Conservation (phyloP, 1,140 invertebrate genomes). For the Bombus soroeensis region DNA sequence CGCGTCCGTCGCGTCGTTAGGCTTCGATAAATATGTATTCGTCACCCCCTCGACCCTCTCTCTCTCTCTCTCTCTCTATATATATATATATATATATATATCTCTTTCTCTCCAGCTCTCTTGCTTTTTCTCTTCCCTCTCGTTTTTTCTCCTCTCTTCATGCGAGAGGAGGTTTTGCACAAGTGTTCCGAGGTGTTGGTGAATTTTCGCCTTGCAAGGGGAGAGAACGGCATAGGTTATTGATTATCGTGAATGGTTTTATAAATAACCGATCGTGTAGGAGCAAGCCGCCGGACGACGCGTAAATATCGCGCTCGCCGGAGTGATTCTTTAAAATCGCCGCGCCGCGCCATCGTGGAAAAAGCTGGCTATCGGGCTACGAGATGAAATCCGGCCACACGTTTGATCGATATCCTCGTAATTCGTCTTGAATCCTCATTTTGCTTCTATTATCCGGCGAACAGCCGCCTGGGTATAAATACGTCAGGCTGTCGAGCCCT, state of each 20-base stretch:
- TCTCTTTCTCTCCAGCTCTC: too few species aligned
- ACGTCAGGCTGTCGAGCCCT: neutral
- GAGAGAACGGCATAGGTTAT: constrained; percentile 76
- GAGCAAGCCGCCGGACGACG: constrained; percentile 67
- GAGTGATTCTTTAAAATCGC: constrained; percentile 66
- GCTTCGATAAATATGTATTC: constrained; percentile 37
- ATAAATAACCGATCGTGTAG: constrained; percentile 81
- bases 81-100: too few species aligned
- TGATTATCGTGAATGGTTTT: constrained; percentile 82
- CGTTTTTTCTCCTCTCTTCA: neutral
- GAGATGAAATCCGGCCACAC: constrained; percentile 2
- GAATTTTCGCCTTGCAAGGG: constrained; percentile 61
- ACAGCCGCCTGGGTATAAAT: neutral
- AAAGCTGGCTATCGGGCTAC: neutral
- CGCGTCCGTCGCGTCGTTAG: neutral
- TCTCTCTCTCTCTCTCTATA: neutral
- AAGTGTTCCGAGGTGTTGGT: constrained; percentile 62
- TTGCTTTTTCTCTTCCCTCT: neutral
- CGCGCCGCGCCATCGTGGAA: neutral
- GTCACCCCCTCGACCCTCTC: too few species aligned
- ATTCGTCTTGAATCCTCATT: constrained; percentile 44
- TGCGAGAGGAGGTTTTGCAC: constrained; percentile 45
- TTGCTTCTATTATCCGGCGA: constrained; percentile 2
- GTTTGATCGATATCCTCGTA: constrained; percentile 45
- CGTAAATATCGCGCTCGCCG: constrained; percentile 72